Evolutionary conservation across 2,888 invertebrate genomes (phyloP), one percentile per base, ranked within the genome.

Genomic region (Acholoe squamosa): DNA sequence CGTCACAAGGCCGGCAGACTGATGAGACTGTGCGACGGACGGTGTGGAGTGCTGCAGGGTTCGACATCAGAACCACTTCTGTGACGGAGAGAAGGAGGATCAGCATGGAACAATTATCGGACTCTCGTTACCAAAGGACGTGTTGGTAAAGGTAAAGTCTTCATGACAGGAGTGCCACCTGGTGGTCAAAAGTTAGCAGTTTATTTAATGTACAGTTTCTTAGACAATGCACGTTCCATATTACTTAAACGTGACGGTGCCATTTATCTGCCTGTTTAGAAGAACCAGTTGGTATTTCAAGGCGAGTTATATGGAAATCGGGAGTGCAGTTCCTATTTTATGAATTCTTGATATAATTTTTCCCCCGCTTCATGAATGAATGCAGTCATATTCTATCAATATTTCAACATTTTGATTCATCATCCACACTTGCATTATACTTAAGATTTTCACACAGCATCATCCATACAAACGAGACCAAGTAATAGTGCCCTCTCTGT

Each of bases 1-100:
- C 86, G 22, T 86, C 86, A 28, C 86, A 54, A 19, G 54, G 80
- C 43, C 22, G 80, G 43, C 34, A 43, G 80, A 43, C 33, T 25
- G 76, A 31, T 31, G 76, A n/a, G 31, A 25, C 5, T 28, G 7
- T 0, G 76, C 5, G 28, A 28, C n/a, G 16, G 16, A 31, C 25
- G 25, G 1, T 14, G 76, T n/a, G n/a, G 76, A 76, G 76, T 28
- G 31, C 28, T 16, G 16, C 25, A 76, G 31, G 25, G 76, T 7
- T 28, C 25, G 76, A 5, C 16, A 31, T 25, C 16, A 3, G 76
- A 5, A 76, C 76, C 25, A 28, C 31, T 76, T 76, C 28, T 76
- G 76, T 3, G 25, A 31, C 25, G 5, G 16, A 61, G 76, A 14
- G 5, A 31, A 14, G 25, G 28, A 16, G 76, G 16, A 28, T 76